Base-by-base conservation (phyloP, 2,797 vertebrate genomes). In the Anabacerthia variegaticeps region DNA sequence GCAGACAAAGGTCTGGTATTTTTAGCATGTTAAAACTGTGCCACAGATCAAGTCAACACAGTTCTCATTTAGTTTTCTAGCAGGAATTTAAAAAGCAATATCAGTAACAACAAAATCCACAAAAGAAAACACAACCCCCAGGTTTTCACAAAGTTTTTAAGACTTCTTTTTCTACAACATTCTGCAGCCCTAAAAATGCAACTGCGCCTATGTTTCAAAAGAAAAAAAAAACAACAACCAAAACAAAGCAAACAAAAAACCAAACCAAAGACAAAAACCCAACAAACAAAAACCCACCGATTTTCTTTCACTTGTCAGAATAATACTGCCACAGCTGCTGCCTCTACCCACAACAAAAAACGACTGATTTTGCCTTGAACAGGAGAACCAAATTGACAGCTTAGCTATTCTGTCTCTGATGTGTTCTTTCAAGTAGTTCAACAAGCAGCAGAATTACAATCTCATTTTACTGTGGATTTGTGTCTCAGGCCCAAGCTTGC, bases 71-170 rank as follows among this genome's bases (percentile, higher is more conserved):
- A 8, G 2, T 56, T 82, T 63, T 75, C 24, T 59, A 63, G 67
- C 8, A 58, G 3, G 8, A 65, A 56, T 79, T 89, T 32, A 6
- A 20, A 63, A 79, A 66, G 5, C 8, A n/a, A 6, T 7, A 36
- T 56, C 10, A 37, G 3, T 0, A 1, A n/a, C 3, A 58, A 46
- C 6, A 56, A 79, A 55, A 37, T 1, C 3, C 4, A 16, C 2
- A 5, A 11, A 28, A 58, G 36, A 4, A 0, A 12, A 18, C 6
- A 2, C 1, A 52, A 22, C 2, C 9, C 14, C 27, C 5, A 55
- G 4, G 11, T 39, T 79, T 79, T 52, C 20, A 32, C 3, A 44
- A 71, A 65, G 6, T 10, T 32, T 43, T 72, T 27, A 37, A 43
- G 18, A 28, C 19, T 41, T 49, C 24, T 41, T 75, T 44, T 69